phyloP scores from a whole-genome alignment of 1,140 invertebrate species.

The Musca domestica region DNA sequence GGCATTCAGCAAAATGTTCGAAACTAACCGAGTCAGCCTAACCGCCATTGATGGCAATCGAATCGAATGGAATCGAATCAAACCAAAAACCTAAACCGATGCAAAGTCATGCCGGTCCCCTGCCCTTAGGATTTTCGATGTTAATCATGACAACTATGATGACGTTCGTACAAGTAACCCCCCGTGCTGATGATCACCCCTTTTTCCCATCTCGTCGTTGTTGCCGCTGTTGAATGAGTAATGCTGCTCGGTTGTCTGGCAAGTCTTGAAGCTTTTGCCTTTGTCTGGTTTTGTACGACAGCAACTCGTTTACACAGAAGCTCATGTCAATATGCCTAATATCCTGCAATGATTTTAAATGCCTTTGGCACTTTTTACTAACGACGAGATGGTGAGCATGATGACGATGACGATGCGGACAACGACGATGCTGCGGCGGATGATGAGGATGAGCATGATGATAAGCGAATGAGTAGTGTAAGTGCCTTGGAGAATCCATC shows the following conservation, averaged over 20 bases:
- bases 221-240: not conserved
- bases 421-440: no score
- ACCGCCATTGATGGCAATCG: no score
- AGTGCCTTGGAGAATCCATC: no score
- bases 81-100: no score
- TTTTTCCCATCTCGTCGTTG: not conserved
- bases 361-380: conserved; percentile 7
- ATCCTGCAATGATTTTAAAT: conserved; percentile 13
- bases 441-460: no score
- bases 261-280: not conserved
- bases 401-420: no score
- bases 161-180: not conserved
- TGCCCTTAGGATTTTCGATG: conserved; percentile 2
- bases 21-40: no score
- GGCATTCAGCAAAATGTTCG: no score
- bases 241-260: not conserved
- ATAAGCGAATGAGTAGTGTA: no score
- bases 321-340: conserved; percentile 21
- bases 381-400: not conserved
- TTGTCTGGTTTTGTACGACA: not conserved
- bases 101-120: no score
- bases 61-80: no score
- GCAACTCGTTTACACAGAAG: not conserved
- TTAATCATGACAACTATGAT: conserved; percentile 19
- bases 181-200: not conserved